Evolutionary conservation across 2,797 vertebrate genomes (phyloP), one percentile per base, ranked within the genome.

Genomic region (Silurus aristotelis): DNA sequence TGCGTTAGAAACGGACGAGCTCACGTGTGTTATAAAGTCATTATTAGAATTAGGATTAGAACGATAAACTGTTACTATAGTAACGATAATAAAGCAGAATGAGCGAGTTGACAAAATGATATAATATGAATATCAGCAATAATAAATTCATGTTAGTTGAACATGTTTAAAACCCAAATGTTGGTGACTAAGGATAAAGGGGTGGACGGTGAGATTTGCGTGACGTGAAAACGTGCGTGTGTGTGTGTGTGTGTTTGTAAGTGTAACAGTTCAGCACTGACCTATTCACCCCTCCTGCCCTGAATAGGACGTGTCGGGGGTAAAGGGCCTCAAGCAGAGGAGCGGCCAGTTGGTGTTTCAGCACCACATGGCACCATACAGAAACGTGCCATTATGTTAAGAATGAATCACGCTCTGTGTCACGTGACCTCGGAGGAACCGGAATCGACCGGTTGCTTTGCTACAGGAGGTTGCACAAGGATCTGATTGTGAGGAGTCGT

Each of bases 281-380:
- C 77, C 84, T 82, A 84, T 85, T 84, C 71, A 87, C 84, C 85
- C 73, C 68, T 78, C 80, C 22, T 15, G 25, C 64, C 75, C 31
- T 82, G 60, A 87, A 86, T 70, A 86, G 84, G 80, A 67, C n/a
- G 25, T 43, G 14, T 46, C 17, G 14, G 52, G 61, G 46, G 63
- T 68, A 15, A 83, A 71, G 43, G 31, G 43, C 14, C 66, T 72
- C 25, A 58, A 46, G 70, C 55, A 64, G 76, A 46, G 38, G 4
- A 83, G 55, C 1, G 0, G n/a, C 52, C 60, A 31, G 19, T 22
- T 73, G 56, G 43, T 38, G 61, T 67, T 78, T 72, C 46, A 63
- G 46, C 71, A 73, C 71, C 48, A 75, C 63, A 12, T n/a, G 25
- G n/a, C 22, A 25, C 46, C 71, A 5, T 7, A 6, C 71, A 52